phyloP scores from a whole-genome alignment of 1,140 invertebrate genomes.

The Apis laboriosa region DNA sequence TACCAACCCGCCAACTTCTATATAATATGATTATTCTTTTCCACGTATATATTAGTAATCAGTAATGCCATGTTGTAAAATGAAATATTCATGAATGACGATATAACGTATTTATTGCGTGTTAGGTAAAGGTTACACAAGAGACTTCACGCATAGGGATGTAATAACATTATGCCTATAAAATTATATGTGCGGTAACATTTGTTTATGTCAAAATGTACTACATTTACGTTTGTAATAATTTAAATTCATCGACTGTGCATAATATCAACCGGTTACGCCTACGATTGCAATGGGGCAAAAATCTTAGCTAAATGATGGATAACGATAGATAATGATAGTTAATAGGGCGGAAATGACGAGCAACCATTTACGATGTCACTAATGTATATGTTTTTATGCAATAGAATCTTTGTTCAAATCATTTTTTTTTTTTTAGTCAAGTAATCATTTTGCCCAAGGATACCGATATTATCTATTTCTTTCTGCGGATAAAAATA shows the following conservation, averaged over 20 bases:
- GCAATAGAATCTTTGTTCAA: not conserved
- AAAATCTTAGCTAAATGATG: slow-evolving; percentile 17
- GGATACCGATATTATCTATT: not conserved
- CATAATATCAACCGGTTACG: slow-evolving; percentile 6
- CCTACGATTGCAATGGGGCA: not conserved
- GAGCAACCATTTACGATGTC: not conserved
- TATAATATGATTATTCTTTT: not conserved
- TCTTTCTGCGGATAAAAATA: slow-evolving; percentile 3
- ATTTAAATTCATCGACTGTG: slow-evolving; percentile 14
- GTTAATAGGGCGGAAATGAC: slow-evolving; percentile 7
- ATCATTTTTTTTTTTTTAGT: not conserved
- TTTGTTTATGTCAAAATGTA: not conserved
- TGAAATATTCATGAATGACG: slow-evolving; percentile 38
- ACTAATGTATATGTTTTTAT: slow-evolving; percentile 1
- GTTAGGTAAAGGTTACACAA: slow-evolving; percentile 25
- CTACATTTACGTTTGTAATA: slow-evolving; percentile 18
- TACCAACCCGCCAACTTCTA: not conserved
- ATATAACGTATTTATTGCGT: slow-evolving; percentile 17
- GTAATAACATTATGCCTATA: slow-evolving; percentile 3
- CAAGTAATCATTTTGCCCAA: not conserved
- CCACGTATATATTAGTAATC: not conserved
- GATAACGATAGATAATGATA: not conserved
- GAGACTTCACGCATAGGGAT: slow-evolving; percentile 12
- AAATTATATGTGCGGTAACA: not conserved
- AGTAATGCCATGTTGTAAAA: not conserved